A percentile compares a stretch with the other conserved stretches of the same genome.
Evolutionary conservation across 2,113 vertebrate genomes (phyloP).

Genomic region (Larimichthys crocea): DNA sequence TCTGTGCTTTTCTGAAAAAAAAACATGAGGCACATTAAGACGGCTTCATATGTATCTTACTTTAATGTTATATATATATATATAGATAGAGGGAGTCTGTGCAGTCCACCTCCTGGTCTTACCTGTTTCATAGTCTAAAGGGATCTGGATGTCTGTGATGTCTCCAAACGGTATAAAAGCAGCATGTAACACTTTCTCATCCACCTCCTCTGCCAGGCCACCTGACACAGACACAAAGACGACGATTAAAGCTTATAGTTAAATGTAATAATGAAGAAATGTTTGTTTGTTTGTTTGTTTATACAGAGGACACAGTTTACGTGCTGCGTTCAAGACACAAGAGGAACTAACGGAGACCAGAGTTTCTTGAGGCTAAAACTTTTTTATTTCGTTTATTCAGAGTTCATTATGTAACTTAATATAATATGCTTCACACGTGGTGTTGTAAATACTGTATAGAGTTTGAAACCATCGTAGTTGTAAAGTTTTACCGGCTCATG

Average conservation of each 20-base stretch:
- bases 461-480: background rate
- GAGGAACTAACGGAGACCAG: too few relatives aligned
- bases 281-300: too few relatives aligned
- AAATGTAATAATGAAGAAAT: background rate
- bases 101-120: background rate
- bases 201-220: conserved; percentile 96
- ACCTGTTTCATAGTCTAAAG: conserved; percentile 98
- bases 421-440: fast-evolving
- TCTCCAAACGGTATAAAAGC: conserved; percentile 98
- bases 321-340: background rate
- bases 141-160: conserved; percentile 96
- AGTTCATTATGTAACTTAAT: background rate
- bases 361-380: background rate
- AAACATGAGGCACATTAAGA: conserved; percentile 6
- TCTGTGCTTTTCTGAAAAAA: conserved; percentile 92
- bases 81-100: too few relatives aligned
- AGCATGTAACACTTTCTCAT: conserved; percentile 95
- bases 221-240: conserved; percentile 79
- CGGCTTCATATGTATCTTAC: fast-evolving
- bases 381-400: background rate
- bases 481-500: background rate
- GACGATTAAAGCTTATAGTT: too few relatives aligned
- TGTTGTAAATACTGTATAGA: fast-evolving
- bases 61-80: background rate
- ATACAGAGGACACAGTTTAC: background rate